Base-by-base conservation (phyloP, 2,797 vertebrate genomes). In the Argentina silus region DNA sequence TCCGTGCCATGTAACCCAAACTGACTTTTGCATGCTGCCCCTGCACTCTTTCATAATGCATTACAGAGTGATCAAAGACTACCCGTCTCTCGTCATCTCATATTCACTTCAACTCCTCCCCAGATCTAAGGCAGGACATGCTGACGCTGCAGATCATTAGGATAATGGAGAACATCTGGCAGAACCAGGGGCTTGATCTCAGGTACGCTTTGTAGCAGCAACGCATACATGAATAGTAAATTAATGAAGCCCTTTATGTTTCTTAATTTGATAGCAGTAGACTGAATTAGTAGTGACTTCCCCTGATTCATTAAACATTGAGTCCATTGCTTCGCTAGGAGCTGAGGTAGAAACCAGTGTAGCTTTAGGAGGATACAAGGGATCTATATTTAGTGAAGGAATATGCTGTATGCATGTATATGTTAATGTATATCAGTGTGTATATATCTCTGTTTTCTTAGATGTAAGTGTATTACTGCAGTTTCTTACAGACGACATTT, bases 131-230 rank as follows among this genome's bases (percentile, higher is more conserved):
- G 79, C 98, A 99, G 89, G 97, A 99, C 90, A 99, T 99, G 98
- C 84, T 99, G 87, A 99, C 98, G 17, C 95, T 99, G 92, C 98
- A 99, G 84, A 99, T 99, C 88, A 98, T 99, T 89, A 95, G 96
- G 89, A 99, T 99, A 89, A 99, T 99, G 98, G 98, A 99, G 93
- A 99, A 98, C 92, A 99, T 99, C 92, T 99, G 98, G 98, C 98
- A 99, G 91, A 99, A 98, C 91, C 98, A 99, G 87, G 97, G 97
- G 75, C 95, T 99, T 90, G 98, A 99, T 94, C 96, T 99, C 91
- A 95, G 98, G 98, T 98, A 95, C 19, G 43, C 19, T 55, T 48
- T 27, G 14, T 48, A 27, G 48, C 42, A 27, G 5, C 47, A 19
- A 17, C 15, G 21, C 55, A 21, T 2, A 1, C 14, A 23, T 61